Percentiles rank a stretch among this genome's conserved stretches.
phyloP scores from a whole-genome alignment of 2,888 invertebrate species.

The Aphidius colemani region DNA sequence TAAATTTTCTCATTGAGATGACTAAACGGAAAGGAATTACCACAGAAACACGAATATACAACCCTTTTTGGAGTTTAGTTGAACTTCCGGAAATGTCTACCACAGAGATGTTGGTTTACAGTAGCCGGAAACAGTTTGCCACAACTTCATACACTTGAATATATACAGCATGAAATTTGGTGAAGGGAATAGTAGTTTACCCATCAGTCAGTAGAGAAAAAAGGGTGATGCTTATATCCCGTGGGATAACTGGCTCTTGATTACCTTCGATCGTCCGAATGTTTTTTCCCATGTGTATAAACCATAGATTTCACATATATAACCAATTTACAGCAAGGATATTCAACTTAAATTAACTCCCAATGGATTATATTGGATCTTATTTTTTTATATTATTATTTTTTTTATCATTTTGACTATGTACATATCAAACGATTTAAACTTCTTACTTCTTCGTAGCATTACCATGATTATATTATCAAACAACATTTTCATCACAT shows the following conservation, averaged over 20 bases:
- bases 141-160: slow-evolving; percentile 22
- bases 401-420: no score
- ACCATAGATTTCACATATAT: background rate
- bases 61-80: background rate
- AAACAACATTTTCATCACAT: no score
- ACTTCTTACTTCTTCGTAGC: no score
- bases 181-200: no score
- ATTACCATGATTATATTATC: no score
- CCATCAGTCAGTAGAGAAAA: slow-evolving; percentile 4
- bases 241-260: slow-evolving; percentile 25
- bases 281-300: slow-evolving; percentile 12
- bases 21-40: no score
- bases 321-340: slow-evolving; percentile 16
- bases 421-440: no score
- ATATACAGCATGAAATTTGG: no score
- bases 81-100: slow-evolving; percentile 19
- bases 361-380: no score
- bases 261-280: slow-evolving; percentile 30
- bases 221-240: slow-evolving; percentile 13
- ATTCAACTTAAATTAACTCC: no score
- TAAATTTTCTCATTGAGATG: no score
- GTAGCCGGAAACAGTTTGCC: slow-evolving; percentile 2
- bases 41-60: background rate
- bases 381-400: background rate
- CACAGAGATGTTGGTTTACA: slow-evolving; percentile 23